Base-by-base conservation (phyloP, 2,113 vertebrate species). In the Panurus biarmicus region DNA sequence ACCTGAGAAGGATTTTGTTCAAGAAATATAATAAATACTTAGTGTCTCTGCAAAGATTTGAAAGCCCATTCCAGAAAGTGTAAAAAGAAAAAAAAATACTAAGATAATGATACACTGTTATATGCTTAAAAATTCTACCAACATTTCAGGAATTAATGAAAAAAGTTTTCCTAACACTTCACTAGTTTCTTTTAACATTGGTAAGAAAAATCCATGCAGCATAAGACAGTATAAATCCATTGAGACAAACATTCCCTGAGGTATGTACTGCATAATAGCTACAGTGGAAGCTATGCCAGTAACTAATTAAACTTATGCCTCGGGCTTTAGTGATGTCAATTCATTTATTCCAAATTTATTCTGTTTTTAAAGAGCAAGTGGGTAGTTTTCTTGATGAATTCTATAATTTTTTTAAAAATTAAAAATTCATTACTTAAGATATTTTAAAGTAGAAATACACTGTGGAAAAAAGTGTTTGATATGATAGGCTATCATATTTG, bases 291-390 rank as follows among this genome's bases (percentile, higher is more conserved):
- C 65, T 77, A 70, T 38, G 76, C 14, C 89, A 95, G 89, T 58
- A 94, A 94, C 92, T 86, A 96, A 96, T 92, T 90, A 93, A 95
- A 93, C 40, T 83, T 66, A 80, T 40, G 92, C 90, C 72, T 92
- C 54, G 1, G 94, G 94, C 85, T 65, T 96, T 51, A 78, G 69
- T 21, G 22, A 84, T 86, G 61, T 89, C 86, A 95, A 51, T 72
- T 90, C 26, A 86, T 85, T 61, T 75, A 81, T 72, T 93, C 40
- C 36, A 96, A 66, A 70, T 83, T 76, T 66, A 86, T 62, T 51
- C 71, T 56, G 11, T 19, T 96, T 91, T 96, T 58, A 66, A 76
- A 93, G 92, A 62, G 61, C 48, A 91, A 91, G 74, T 9, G 76
- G 47, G 48, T 77, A 0, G 40, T 88, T 74, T 84, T 92, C 72